Conservation (phyloP, 2,113 vertebrate species). For the Pseudorasbora parva region DNA sequence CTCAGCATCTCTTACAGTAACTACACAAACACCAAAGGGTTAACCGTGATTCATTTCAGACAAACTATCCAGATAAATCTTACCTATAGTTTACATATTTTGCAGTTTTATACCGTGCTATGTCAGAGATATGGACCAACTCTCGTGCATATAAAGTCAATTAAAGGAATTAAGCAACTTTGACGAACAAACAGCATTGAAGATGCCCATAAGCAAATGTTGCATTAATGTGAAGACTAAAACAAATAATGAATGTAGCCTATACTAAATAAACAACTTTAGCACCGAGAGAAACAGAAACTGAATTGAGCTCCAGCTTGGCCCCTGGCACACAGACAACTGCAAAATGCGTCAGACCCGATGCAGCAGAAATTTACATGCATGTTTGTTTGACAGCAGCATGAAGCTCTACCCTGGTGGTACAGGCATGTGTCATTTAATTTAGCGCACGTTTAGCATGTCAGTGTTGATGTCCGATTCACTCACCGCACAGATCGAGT, state of each 20-base stretch:
- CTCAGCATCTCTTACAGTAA: slow-evolving; percentile 9
- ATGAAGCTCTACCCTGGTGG: background rate
- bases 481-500: slow-evolving; percentile 25
- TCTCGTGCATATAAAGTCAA: background rate
- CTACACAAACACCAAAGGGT: background rate
- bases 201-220: background rate
- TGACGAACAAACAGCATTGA: background rate
- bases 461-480: background rate
- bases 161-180: background rate
- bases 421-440: background rate
- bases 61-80: background rate
- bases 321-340: slow-evolving; percentile 27
- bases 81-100: background rate
- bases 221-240: background rate
- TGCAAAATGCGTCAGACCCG: slow-evolving; percentile 42
- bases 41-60: background rate
- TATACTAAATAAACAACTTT: background rate
- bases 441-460: background rate
- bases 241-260: background rate
- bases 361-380: slow-evolving; percentile 38
- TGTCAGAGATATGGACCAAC: background rate
- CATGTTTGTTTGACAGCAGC: slow-evolving; percentile 24
- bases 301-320: slow-evolving; percentile 6
- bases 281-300: background rate
- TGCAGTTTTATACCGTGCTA: too few species aligned